Conservation (phyloP, 2,113 vertebrate genomes). For the Mirounga angustirostris region DNA sequence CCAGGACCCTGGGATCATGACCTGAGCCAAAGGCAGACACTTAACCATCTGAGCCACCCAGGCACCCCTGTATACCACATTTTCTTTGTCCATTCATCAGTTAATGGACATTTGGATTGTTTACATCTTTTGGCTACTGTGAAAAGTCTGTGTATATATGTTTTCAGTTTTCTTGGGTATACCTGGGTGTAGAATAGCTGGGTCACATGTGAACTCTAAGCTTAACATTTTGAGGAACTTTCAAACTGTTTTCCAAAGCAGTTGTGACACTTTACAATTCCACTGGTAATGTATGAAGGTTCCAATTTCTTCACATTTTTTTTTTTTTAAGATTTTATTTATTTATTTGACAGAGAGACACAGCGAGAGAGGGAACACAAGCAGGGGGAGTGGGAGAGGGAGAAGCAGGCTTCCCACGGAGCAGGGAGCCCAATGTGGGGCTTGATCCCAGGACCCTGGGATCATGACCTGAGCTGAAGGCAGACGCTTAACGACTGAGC, state of each 20-base stretch:
- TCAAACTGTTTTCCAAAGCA: constrained; percentile 22
- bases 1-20: no score
- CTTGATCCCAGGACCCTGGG: no score
- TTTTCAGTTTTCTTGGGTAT: constrained; percentile 50
- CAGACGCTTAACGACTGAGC: no score
- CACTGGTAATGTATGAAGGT: background rate
- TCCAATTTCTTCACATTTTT: background rate
- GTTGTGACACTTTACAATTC: background rate
- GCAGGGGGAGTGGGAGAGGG: no score
- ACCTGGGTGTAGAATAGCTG: background rate
- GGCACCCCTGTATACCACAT: background rate
- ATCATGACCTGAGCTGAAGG: no score
- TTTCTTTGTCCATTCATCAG: constrained; percentile 19
- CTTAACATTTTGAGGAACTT: constrained; percentile 59
- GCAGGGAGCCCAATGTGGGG: no score
- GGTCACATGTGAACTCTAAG: constrained; percentile 41
- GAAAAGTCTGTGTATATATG: background rate
- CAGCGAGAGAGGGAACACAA: no score
- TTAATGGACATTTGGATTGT: constrained; percentile 12
- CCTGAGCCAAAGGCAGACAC: no score
- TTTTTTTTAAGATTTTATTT: no score
- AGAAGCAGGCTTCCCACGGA: no score
- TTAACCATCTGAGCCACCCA: no score
- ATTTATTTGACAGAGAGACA: no score
- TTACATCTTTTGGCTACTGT: background rate